Evolutionary conservation across 2,888 invertebrate species (phyloP).

Genomic region (Dioctria linearis): DNA sequence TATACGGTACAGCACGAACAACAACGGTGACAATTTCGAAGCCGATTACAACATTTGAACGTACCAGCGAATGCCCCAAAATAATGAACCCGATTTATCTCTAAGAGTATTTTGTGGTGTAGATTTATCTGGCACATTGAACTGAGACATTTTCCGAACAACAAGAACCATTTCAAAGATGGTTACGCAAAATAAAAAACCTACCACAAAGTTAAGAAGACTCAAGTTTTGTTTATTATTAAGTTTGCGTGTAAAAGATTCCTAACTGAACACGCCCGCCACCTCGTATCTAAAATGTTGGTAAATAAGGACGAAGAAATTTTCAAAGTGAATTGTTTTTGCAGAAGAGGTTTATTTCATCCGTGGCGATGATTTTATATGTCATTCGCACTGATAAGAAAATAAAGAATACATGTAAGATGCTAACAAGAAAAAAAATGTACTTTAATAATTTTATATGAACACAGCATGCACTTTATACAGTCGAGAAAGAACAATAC

Average conservation of each 20-base stretch:
- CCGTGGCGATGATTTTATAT: not conserved
- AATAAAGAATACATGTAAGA: not conserved
- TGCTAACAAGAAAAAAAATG: too few relatives aligned
- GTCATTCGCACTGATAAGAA: slow-evolving; percentile 12
- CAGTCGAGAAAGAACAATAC: too few relatives aligned
- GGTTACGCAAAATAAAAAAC: not conserved
- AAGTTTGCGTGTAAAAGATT: not conserved
- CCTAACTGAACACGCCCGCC: not conserved
- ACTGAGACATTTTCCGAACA: not conserved
- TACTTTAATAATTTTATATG: too few relatives aligned
- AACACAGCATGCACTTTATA: too few relatives aligned
- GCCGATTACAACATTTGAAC: slow-evolving; percentile 15
- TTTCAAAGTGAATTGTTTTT: slow-evolving; percentile 12
- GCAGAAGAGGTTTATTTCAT: not conserved
- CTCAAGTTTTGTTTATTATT: slow-evolving; percentile 33
- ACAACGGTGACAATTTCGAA: not conserved
- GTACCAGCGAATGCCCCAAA: slow-evolving; percentile 36
- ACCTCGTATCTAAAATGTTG: not conserved
- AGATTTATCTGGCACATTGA: slow-evolving; percentile 44
- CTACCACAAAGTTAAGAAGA: slow-evolving; percentile 5
- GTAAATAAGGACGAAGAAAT: slow-evolving; percentile 23
- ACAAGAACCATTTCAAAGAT: not conserved
- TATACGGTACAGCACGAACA: not conserved
- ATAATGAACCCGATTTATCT: slow-evolving; percentile 50
- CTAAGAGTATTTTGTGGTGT: not conserved